A percentile compares a stretch with the other conserved stretches of the same genome.
These are phyloP conservation scores for Microctenopoma stevenorrisi DNA, from an alignment of 2,797 vertebrate genomes.

Conservation along the genomic window DNA sequence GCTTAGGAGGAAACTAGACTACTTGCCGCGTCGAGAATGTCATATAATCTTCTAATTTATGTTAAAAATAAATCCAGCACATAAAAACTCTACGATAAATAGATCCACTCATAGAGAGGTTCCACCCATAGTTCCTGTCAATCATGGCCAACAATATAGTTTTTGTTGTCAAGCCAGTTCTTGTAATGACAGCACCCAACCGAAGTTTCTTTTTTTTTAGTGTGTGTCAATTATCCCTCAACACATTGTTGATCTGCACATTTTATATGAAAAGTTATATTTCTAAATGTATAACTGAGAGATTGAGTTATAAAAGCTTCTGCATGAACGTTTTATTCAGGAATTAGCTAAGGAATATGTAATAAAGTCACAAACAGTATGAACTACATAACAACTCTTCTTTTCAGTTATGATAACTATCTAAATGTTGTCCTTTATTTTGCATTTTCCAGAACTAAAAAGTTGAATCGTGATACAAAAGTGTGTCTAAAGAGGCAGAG, in stretches of 20 bases:
- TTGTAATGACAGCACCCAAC: slow-evolving; percentile 14
- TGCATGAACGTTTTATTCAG: not conserved
- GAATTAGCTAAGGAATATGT: not conserved
- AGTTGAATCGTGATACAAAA: slow-evolving; percentile 50
- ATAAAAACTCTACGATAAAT: not conserved
- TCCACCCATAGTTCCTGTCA: slow-evolving; percentile 25
- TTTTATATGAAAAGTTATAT: not conserved
- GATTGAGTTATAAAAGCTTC: not conserved
- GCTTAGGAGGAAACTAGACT: not conserved
- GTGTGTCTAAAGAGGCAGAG: slow-evolving; percentile 67
- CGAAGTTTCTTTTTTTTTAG: slow-evolving; percentile 8
- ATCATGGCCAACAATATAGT: not conserved
- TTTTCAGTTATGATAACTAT: not conserved
- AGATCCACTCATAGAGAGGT: not conserved
- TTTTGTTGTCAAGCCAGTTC: slow-evolving; percentile 49
- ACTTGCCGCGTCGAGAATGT: not conserved
- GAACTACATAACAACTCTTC: not conserved
- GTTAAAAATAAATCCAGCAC: too few relatives aligned
- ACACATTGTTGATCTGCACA: too few relatives aligned
- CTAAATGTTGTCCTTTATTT: slow-evolving; percentile 3
- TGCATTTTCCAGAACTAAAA: slow-evolving; percentile 55
- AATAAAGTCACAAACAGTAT: not conserved
- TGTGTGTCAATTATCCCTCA: not conserved
- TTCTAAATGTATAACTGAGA: not conserved
- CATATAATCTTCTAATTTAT: too few relatives aligned